A percentile compares a stretch with the other conserved stretches of the same genome.
These are phyloP conservation scores for Theristus sp. DNA, from an alignment of 2,888 invertebrate genomes.

Conservation along the genomic window DNA sequence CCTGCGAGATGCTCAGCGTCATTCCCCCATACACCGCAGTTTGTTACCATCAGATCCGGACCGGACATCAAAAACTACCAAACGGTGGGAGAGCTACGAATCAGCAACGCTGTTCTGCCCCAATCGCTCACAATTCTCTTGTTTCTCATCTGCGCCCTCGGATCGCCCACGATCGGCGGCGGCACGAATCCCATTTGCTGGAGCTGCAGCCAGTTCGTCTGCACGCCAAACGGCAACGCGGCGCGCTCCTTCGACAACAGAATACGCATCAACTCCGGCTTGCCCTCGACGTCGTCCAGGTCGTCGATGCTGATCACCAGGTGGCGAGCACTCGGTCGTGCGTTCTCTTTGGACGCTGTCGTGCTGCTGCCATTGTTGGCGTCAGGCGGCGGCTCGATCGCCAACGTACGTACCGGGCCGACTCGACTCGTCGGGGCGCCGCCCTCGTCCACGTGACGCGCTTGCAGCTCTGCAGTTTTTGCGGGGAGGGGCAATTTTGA, in stretches of 20 bases:
- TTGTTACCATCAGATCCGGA: too few relatives aligned
- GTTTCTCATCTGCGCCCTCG: background rate
- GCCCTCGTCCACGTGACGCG: background rate
- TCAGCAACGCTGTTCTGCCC: too few relatives aligned
- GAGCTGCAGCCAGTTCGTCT: background rate
- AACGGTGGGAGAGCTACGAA: too few relatives aligned
- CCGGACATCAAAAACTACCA: too few relatives aligned
- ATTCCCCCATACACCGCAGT: too few relatives aligned
- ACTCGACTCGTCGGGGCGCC: background rate
- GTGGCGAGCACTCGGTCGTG: background rate
- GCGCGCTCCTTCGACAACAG: too few relatives aligned
- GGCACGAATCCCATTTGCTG: conserved; percentile 2
- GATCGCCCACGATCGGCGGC: conserved; percentile 1
- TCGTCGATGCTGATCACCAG: too few relatives aligned
- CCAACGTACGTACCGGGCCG: background rate
- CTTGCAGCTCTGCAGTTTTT: too few relatives aligned
- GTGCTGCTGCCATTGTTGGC: background rate
- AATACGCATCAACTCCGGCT: too few relatives aligned
- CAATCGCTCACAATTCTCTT: background rate
- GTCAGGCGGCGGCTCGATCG: background rate
- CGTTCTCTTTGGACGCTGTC: background rate
- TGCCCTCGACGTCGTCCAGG: too few relatives aligned
- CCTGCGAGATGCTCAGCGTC: too few relatives aligned
- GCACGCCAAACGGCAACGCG: background rate
- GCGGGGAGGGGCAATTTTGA: too few relatives aligned